Percentiles rank a stretch among this genome's conserved stretches.
These are phyloP conservation scores for Nysson spinosus DNA, from an alignment of 2,888 invertebrate species.

Conservation along the genomic window DNA sequence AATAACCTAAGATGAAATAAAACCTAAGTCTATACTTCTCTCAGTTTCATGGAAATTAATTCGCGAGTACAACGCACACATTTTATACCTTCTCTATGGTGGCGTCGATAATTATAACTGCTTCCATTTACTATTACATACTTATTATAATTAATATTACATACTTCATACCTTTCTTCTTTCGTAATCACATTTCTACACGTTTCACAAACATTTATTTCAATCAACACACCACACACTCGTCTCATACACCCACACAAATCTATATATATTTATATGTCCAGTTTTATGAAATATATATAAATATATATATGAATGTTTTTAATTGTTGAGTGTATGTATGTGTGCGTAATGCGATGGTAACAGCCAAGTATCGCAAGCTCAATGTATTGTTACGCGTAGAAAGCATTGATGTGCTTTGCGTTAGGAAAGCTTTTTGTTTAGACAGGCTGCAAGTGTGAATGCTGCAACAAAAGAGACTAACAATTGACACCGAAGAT, in stretches of 20 bases:
- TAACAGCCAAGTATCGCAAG: slow-evolving; percentile 41
- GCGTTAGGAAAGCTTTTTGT: slow-evolving; percentile 53
- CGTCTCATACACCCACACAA: background rate
- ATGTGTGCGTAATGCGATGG: slow-evolving; percentile 49
- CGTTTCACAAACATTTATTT: too few species aligned
- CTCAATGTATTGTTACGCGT: slow-evolving; percentile 49
- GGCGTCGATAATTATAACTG: slow-evolving; percentile 54
- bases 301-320: slow-evolving; percentile 30
- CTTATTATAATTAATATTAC: background rate
- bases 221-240: too few species aligned
- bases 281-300: too few species aligned
- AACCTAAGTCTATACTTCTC: too few species aligned
- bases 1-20: too few species aligned
- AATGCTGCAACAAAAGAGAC: slow-evolving; percentile 32
- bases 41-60: background rate
- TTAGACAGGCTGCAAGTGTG: slow-evolving; percentile 42
- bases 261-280: slow-evolving; percentile 34
- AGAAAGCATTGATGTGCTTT: slow-evolving; percentile 51
- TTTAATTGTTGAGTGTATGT: slow-evolving; percentile 53
- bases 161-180: background rate
- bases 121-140: background rate
- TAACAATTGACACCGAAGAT: too few species aligned
- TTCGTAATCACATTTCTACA: too few species aligned
- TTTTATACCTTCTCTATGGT: slow-evolving; percentile 80
- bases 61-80: slow-evolving; percentile 56